Conservation (phyloP, 2,113 vertebrate species). For the Mastomys natalensis region DNA sequence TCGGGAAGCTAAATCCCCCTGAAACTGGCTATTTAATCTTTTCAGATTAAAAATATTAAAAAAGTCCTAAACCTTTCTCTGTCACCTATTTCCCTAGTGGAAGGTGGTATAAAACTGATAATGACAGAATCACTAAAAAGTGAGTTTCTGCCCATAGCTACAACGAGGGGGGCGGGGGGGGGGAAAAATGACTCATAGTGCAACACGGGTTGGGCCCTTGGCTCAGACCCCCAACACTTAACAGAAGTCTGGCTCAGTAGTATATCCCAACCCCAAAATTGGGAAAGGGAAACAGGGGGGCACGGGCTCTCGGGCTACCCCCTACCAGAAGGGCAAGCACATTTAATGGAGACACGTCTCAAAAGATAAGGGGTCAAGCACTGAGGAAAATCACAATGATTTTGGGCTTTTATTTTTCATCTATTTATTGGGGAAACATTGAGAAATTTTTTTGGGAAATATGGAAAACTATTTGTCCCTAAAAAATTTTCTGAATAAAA, state of each 20-base stretch:
- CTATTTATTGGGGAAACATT: background rate
- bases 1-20: background rate
- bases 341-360: background rate
- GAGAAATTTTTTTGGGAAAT: background rate
- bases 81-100: background rate
- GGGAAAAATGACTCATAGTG: too few species aligned
- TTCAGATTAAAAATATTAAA: background rate
- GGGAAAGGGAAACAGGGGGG: too few species aligned
- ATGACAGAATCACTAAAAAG: background rate
- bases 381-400: background rate
- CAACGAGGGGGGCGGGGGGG: background rate
- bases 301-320: background rate
- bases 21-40: background rate
- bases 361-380: background rate
- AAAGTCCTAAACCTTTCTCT: background rate
- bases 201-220: background rate
- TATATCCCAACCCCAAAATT: background rate
- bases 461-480: background rate
- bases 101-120: background rate
- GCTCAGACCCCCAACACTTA: background rate
- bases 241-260: too few species aligned
- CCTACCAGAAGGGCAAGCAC: background rate
- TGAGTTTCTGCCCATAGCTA: constrained; percentile 10
- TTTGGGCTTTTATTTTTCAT: background rate
- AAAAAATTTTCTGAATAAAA: background rate